Evolutionary conservation across 2,888 invertebrate species (phyloP), one percentile per base, ranked within the genome.

Genomic region (Xestoiulus laeticollis): DNA sequence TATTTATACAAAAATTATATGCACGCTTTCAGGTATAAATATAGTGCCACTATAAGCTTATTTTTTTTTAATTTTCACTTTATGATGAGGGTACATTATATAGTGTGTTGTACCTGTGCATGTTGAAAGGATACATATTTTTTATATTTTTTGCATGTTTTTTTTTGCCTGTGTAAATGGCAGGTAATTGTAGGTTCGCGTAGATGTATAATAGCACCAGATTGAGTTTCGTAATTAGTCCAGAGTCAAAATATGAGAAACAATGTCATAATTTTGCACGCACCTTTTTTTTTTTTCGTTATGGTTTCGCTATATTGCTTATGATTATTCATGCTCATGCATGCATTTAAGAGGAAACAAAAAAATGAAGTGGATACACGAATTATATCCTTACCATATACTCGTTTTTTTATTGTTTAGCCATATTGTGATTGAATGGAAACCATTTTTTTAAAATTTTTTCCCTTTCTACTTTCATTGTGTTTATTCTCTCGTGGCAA

Each of bases 231-330:
- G 53, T 86, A 86, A 86, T 86, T 86, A 86, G 86, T 86, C 86
- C 86, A 53, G 22, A 86, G 86, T 86, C 86, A 48, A 32, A 32
- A 44, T 48, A 86, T 86, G 48, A 59, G 53, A 86, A 86, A 86
- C 86, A 43, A 86, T 48, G 86, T 86, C 86, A 86, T 86, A 86
- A 86, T 86, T 86, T 86, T 86, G 86, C 86, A 86, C 86, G 86
- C 86, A 85, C 85, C 78, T 78, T 78, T 30, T 78, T 48, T 38
- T 38, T 38, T 78, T 78, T 68, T 26, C 68, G 68, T 22, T 68
- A 68, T 26, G 68, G 68, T 68, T 68, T 78, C 30, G 30, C 78
- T 30, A 78, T 78, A 78, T 30, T 78, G 78, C 78, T 78, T 78
- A 78, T 78, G 78, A 78, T 78, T 78, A 78, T 78, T 78, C 78